Conservation (phyloP, 2,113 vertebrate genomes). For the Alosa alosa region DNA sequence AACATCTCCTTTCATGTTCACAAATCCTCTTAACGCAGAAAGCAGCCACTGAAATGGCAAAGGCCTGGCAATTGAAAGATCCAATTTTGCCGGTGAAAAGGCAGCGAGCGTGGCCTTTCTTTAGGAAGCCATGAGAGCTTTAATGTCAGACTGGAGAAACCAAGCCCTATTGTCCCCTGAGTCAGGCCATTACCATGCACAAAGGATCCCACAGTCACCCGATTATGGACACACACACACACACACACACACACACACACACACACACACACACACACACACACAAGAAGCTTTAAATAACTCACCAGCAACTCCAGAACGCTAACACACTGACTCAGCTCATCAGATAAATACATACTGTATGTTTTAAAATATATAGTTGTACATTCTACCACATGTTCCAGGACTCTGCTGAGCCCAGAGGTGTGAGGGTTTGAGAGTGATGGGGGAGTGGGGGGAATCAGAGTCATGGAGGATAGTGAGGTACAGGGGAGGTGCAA, state of each 20-base stretch:
- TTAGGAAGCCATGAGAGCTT: neutral
- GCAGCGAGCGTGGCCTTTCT: slow-evolving; percentile 15
- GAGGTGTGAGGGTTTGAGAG: no score
- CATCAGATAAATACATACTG: no score
- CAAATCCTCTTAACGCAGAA: slow-evolving; percentile 32
- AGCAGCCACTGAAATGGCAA: neutral
- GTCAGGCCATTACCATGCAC: slow-evolving; percentile 28
- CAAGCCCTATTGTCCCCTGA: slow-evolving; percentile 17
- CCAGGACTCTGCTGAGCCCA: no score
- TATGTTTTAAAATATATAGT: no score
- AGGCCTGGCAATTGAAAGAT: neutral
- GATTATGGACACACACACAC: slow-evolving; percentile 13
- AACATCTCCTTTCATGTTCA: slow-evolving; percentile 22
- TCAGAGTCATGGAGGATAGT: no score
- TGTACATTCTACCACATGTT: no score
- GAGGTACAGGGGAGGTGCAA: no score
- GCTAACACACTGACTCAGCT: neutral
- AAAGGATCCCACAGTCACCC: slow-evolving; percentile 4
- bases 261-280: neutral
- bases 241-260: neutral
- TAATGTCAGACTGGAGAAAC: slow-evolving; percentile 25
- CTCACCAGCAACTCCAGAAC: neutral
- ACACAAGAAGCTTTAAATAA: slow-evolving; percentile 1
- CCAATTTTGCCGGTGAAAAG: neutral
- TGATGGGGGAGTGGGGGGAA: no score